Base-by-base conservation (phyloP, 2,888 invertebrate genomes). In the Proisotoma minuta region DNA sequence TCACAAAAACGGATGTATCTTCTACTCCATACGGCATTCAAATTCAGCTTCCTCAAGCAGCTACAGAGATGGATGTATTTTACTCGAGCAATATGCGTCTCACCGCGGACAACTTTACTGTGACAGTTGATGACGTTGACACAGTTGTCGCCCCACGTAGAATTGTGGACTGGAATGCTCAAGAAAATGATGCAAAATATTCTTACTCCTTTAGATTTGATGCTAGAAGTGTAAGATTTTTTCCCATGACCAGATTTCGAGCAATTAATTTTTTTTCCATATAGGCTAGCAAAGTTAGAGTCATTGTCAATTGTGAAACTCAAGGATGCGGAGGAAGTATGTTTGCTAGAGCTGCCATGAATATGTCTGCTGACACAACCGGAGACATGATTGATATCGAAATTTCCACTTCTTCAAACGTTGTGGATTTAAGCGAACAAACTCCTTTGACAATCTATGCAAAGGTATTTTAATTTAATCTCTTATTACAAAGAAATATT, bases 81-180 rank as follows among this genome's bases (percentile, higher is more conserved):
- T 50, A 60, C 39, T 58, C 66, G 3, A 40, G 58, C 3, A 2
- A 22, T 12, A 40, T 47, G 26, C 5, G 48, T 2, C 48, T 63
- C n/a, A 29, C 57, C 0, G 15, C 23, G 2, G 20, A 29, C 3
- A 58, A 63, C 51, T 61, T 66, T 18, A 20, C 47, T 0, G 8
- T 59, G 18, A 5, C 4, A n/a, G 20, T 43, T 20, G 51, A 26
- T 18, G 40, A 20, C 10, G 34, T n/a, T n/a, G 23, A 12, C 3
- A 20, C 34, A 3, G 15, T 12, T 2, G 54, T 49, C 28, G 49
- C 5, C 1, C 27, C 59, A 2, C 4, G 18, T 0, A 58, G 40
- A 59, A n/a, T 27, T 2, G 26, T 3, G 8, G 66, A 66, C 28
- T 66, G 66, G 66, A 58, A 63, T 24, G 51, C 48, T 18, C 43